phyloP scores from a whole-genome alignment of 2,888 invertebrate species.

The Acanthococcus lagerstroemiae region DNA sequence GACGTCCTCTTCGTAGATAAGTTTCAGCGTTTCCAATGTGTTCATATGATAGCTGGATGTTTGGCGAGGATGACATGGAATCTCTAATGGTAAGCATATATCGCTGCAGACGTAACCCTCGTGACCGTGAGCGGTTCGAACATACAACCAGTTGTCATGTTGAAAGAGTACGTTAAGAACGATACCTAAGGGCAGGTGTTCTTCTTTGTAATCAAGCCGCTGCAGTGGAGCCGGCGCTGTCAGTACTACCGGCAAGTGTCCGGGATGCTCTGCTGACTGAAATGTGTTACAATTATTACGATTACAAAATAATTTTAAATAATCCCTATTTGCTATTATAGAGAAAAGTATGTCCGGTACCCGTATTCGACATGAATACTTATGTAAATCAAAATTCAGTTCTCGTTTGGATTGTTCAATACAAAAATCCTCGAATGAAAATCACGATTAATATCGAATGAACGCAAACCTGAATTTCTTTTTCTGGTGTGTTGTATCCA shows the following conservation, averaged over 20 bases:
- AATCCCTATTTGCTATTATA: too few species aligned
- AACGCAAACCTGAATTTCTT: too few species aligned
- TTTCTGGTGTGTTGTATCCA: too few species aligned
- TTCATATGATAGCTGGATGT: background rate
- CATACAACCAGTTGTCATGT: slow-evolving; percentile 4
- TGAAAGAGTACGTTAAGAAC: background rate
- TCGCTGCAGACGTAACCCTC: slow-evolving; percentile 4
- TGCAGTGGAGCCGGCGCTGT: background rate
- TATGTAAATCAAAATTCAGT: too few species aligned
- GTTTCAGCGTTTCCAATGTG: background rate
- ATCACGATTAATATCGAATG: too few species aligned
- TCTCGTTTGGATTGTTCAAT: too few species aligned
- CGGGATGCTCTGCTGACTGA: too few species aligned
- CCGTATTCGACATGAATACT: too few species aligned
- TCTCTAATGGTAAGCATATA: slow-evolving; percentile 5
- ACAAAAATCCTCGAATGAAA: too few species aligned
- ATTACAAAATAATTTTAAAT: too few species aligned
- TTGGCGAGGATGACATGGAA: background rate
- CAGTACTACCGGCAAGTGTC: slow-evolving; percentile 17
- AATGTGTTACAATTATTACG: too few species aligned
- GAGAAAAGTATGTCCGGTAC: too few species aligned
- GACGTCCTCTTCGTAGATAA: slow-evolving; percentile 5
- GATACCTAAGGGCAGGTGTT: slow-evolving; percentile 12
- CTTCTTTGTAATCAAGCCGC: background rate
- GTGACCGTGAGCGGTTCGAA: slow-evolving; percentile 11